These are phyloP conservation scores for Eilema depressum DNA, from an alignment of 2,888 invertebrate genomes.

Conservation along the genomic window DNA sequence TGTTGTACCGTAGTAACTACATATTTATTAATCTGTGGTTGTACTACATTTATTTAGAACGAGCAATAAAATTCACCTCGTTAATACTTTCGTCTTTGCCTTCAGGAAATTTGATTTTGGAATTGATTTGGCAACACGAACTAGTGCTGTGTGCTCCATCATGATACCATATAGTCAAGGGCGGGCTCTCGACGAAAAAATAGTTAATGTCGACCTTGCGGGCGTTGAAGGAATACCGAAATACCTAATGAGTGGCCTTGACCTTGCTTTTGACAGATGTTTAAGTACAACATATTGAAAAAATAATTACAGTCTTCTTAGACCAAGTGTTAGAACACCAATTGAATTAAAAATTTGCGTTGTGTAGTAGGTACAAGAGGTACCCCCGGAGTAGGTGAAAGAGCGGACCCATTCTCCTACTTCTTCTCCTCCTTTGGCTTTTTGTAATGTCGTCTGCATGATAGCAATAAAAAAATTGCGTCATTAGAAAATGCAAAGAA, in stretches of 20 bases:
- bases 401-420: too few relatives aligned
- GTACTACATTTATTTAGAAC: not conserved
- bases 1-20: too few relatives aligned
- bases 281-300: not conserved
- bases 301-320: not conserved
- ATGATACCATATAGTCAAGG: not conserved
- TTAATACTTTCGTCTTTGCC: not conserved
- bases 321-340: too few relatives aligned
- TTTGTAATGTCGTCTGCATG: too few relatives aligned
- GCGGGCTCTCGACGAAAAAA: not conserved
- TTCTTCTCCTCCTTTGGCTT: too few relatives aligned
- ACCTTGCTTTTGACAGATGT: not conserved
- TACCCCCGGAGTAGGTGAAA: too few relatives aligned
- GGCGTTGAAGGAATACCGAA: not conserved
- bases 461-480: too few relatives aligned
- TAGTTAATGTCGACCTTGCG: not conserved
- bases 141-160: not conserved
- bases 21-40: too few relatives aligned
- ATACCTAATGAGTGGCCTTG: not conserved
- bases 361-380: too few relatives aligned
- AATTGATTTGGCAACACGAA: not conserved
- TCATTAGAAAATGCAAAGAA: too few relatives aligned
- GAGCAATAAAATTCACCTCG: not conserved
- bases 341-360: too few relatives aligned
- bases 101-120: constrained; percentile 5